Evolutionary conservation across 2,797 vertebrate genomes (phyloP).

Genomic region (Siniperca obscura): DNA sequence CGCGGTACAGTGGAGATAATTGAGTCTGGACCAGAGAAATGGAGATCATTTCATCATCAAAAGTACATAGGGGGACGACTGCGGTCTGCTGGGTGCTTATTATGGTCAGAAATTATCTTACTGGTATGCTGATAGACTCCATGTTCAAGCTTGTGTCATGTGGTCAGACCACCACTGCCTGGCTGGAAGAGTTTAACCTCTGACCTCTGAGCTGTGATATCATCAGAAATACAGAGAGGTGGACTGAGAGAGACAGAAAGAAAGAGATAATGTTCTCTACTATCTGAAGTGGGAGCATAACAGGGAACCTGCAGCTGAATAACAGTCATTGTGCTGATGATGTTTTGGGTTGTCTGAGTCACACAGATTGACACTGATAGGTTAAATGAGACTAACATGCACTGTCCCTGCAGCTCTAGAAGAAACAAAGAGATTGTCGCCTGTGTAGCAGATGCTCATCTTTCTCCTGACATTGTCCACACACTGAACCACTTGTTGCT

Average conservation of each 20-base stretch:
- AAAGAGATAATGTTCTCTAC: background rate
- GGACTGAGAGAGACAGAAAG: background rate
- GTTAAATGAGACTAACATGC: slow-evolving; percentile 15
- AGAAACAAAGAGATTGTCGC: slow-evolving; percentile 15
- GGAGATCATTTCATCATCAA: slow-evolving; percentile 57
- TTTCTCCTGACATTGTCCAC: slow-evolving; percentile 15
- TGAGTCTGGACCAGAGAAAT: slow-evolving; percentile 32
- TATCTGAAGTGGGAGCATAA: slow-evolving; percentile 34
- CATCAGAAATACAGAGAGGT: slow-evolving; percentile 37
- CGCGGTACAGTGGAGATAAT: slow-evolving; percentile 8
- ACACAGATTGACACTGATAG: slow-evolving; percentile 45
- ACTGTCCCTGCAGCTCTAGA: slow-evolving; percentile 25
- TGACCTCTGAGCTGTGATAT: slow-evolving; percentile 34
- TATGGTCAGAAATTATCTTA: slow-evolving; percentile 38
- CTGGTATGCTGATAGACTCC: slow-evolving; percentile 28
- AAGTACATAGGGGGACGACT: slow-evolving; percentile 10
- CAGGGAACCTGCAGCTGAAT: slow-evolving; percentile 57
- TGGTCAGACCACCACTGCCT: slow-evolving; percentile 28
- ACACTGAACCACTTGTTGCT: slow-evolving; percentile 31
- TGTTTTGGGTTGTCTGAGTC: slow-evolving; percentile 61
- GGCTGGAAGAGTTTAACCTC: slow-evolving; percentile 53
- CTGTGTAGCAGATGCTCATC: slow-evolving; percentile 24
- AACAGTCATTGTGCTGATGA: slow-evolving; percentile 46
- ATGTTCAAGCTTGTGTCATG: slow-evolving; percentile 19
- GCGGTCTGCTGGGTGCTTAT: slow-evolving; percentile 42